Evolutionary conservation across 2,797 vertebrate species (phyloP), one percentile per base, ranked within the genome.

Genomic region (Gymnoscopelus microlampas): DNA sequence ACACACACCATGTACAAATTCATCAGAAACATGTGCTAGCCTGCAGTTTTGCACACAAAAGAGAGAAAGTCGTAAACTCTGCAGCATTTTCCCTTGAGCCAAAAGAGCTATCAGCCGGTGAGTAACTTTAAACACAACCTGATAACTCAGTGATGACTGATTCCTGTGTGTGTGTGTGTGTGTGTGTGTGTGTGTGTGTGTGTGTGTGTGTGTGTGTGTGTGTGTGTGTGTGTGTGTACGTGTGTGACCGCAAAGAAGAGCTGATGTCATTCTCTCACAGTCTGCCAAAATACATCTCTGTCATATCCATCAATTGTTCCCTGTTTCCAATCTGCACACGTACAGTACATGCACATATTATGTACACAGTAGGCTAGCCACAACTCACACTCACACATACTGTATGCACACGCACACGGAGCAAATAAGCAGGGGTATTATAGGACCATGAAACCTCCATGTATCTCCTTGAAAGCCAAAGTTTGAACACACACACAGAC

Each of bases 221-320:
- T 32, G 5, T 7, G 4, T 59, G 65, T 44, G 44, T 49, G 60
- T 60, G 48, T 62, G 47, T 32, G 3, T 44, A 5, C 65, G 62
- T 89, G 19, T 51, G 6, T 63, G 19, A n/a, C 23, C 10, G 14
- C 19, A 26, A 54, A 65, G 53, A 73, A 49, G 61, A 14, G 62
- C 47, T 88, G 92, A 94, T 81, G 89, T 92, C 87, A 93, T 85
- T 32, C 23, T 73, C 10, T 5, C 56, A 77, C 35, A 64, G 66
- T 47, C 23, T 74, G 93, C 90, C 90, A 93, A 90, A 88, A 90
- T 76, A 87, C 83, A 84, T 79, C 78, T 85, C 76, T 78, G 79
- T 88, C 83, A 87, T 86, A 90, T 91, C 89, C 86, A 90, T 92
- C 87, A 90, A 86, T 92, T 90, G 89, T 93, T 91, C 86, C 75